phyloP scores from a whole-genome alignment of 2,888 invertebrate genomes.

The Drosophila nr. perissopoda region DNA sequence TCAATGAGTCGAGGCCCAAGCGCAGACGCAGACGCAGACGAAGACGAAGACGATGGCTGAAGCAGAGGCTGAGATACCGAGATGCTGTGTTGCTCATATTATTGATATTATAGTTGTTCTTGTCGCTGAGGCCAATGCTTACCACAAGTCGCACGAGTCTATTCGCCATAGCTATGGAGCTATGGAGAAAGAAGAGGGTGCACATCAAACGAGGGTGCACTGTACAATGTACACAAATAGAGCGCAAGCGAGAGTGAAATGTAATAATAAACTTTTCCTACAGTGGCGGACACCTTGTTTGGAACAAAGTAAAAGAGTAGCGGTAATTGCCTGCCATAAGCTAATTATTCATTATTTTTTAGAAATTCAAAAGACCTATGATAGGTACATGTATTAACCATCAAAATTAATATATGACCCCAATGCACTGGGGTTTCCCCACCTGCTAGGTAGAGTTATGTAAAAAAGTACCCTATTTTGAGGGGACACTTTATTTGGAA shows the following conservation, averaged over 20 bases:
- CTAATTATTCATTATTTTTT: too few species aligned
- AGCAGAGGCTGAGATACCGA: background rate
- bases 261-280: slow-evolving; percentile 37
- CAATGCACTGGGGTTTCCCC: too few species aligned
- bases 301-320: too few species aligned
- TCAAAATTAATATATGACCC: too few species aligned
- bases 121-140: slow-evolving; percentile 39
- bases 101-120: slow-evolving; percentile 24
- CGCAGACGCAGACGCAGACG: background rate
- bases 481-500: too few species aligned
- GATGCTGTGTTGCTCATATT: slow-evolving; percentile 22
- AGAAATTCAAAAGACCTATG: too few species aligned
- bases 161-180: slow-evolving; percentile 17
- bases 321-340: too few species aligned
- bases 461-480: too few species aligned
- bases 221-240: slow-evolving; percentile 45
- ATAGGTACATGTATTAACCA: too few species aligned
- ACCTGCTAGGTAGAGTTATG: too few species aligned
- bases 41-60: background rate
- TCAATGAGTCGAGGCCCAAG: slow-evolving; percentile 57
- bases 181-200: slow-evolving; percentile 22
- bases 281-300: too few species aligned
- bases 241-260: slow-evolving; percentile 31
- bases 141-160: slow-evolving; percentile 63
- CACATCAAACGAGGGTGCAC: slow-evolving; percentile 36